Conservation (phyloP, 2,113 vertebrate species). For the Barbus barbus region DNA sequence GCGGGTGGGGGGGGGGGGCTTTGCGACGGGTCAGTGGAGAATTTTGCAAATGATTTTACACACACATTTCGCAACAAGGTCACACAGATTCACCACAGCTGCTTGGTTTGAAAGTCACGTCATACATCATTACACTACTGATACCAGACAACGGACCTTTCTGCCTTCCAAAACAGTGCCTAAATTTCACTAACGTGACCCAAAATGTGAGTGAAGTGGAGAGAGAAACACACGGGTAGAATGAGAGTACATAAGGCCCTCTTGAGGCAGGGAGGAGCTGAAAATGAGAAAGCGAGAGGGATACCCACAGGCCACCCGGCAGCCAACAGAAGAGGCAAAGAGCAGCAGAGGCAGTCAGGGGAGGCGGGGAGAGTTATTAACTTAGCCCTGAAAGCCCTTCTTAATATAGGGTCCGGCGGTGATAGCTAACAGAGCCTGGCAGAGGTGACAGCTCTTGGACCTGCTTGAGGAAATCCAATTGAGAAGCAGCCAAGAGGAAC, state of each 20-base stretch:
- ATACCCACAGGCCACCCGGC: slow-evolving; percentile 56
- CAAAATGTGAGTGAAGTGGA: not conserved
- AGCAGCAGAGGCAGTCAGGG: slow-evolving; percentile 77
- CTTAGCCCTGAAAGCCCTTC: slow-evolving; percentile 99
- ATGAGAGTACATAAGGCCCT: slow-evolving; percentile 52
- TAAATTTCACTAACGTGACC: not conserved
- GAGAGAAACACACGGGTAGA: slow-evolving; percentile 9
- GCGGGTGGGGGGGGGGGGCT: not conserved
- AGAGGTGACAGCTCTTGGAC: slow-evolving; percentile 96
- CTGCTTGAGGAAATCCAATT: slow-evolving; percentile 99
- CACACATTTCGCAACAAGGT: not conserved
- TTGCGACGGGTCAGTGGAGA: not conserved
- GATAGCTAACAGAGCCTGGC: slow-evolving; percentile 98
- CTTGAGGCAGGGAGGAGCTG: slow-evolving; percentile 16
- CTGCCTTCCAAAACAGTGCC: too few relatives aligned
- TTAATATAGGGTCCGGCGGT: slow-evolving; percentile 94
- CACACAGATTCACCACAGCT: not conserved
- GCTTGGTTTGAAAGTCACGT: not conserved
- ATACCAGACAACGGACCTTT: not conserved
- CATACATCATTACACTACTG: not conserved
- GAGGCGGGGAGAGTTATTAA: slow-evolving; percentile 97
- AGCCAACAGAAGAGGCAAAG: slow-evolving; percentile 34
- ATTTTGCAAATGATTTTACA: not conserved
- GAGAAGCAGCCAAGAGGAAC: slow-evolving; percentile 99
- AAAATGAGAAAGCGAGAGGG: slow-evolving; percentile 28